Evolutionary conservation across 2,797 vertebrate genomes (phyloP).

Genomic region (Zalophus californianus): DNA sequence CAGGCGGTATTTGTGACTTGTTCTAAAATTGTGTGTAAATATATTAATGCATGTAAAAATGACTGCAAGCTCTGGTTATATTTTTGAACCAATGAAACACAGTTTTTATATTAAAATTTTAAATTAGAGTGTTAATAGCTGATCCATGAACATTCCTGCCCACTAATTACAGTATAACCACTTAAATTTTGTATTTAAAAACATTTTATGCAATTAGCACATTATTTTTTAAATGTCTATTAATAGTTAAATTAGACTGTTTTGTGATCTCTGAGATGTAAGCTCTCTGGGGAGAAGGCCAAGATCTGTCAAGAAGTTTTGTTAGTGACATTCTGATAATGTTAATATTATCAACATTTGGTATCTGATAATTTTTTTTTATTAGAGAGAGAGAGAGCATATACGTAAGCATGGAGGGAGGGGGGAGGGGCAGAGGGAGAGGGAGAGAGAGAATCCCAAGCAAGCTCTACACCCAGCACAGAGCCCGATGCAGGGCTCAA

Average conservation of each 20-base stretch:
- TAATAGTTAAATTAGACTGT: not conserved
- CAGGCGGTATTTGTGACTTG: not conserved
- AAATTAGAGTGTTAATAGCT: not conserved
- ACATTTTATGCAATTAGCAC: slow-evolving; percentile 6
- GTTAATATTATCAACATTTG: slow-evolving; percentile 15
- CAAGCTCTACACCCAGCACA: not conserved
- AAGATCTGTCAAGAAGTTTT: slow-evolving; percentile 10
- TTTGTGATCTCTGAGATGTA: slow-evolving; percentile 4
- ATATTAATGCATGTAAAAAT: not conserved
- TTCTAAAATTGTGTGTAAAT: not conserved
- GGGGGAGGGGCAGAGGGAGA: not conserved
- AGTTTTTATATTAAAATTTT: slow-evolving; percentile 36
- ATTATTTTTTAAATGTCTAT: slow-evolving; percentile 44
- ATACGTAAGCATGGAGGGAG: not conserved
- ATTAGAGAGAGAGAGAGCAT: not conserved
- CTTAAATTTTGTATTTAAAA: slow-evolving; percentile 45
- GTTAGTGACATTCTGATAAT: slow-evolving; percentile 5
- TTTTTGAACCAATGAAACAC: slow-evolving; percentile 3
- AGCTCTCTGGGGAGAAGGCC: not conserved
- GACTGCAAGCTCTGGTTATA: not conserved
- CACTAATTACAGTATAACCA: slow-evolving; percentile 13
- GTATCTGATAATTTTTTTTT: not conserved
- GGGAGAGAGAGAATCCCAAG: not conserved
- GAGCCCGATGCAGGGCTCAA: not conserved
- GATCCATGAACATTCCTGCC: not conserved